phyloP scores from a whole-genome alignment of 2,888 invertebrate genomes.

The Shargacucullia verbasci region DNA sequence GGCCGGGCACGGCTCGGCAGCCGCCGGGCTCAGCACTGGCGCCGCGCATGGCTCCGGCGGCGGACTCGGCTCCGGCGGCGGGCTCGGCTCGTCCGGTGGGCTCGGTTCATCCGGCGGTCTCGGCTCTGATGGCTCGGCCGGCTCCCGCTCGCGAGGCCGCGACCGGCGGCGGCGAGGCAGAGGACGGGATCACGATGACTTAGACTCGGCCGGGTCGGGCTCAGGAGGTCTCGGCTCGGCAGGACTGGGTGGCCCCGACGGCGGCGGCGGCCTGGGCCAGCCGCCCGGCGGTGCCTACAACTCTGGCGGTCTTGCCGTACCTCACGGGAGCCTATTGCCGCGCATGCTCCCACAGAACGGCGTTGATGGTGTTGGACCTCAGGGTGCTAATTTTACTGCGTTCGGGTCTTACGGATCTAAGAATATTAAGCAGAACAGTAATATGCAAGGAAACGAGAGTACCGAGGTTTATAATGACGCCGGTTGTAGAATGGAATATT shows the following conservation, averaged over 20 bases:
- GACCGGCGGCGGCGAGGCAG: slow-evolving; percentile 83
- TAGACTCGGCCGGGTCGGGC: slow-evolving; percentile 66
- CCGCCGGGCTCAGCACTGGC: slow-evolving; percentile 59
- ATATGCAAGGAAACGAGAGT: slow-evolving; percentile 58
- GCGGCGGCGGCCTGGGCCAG: slow-evolving; percentile 73
- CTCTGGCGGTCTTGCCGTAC: slow-evolving; percentile 84
- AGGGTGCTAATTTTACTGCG: slow-evolving; percentile 84
- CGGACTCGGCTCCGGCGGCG: slow-evolving; percentile 65
- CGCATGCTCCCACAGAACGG: slow-evolving; percentile 81
- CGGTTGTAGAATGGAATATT: slow-evolving; percentile 69
- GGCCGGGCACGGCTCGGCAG: slow-evolving; percentile 64
- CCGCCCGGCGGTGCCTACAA: slow-evolving; percentile 65
- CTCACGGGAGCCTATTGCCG: slow-evolving; percentile 84
- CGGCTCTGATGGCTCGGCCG: slow-evolving; percentile 55
- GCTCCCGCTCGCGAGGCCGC: slow-evolving; percentile 72
- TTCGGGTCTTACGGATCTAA: slow-evolving; percentile 82
- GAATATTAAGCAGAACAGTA: slow-evolving; percentile 66
- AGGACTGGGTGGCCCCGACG: slow-evolving; percentile 66
- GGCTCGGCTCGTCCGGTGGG: slow-evolving; percentile 62
- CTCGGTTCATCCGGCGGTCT: slow-evolving; percentile 61
- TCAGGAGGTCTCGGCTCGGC: slow-evolving; percentile 69
- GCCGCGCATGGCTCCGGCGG: slow-evolving; percentile 59
- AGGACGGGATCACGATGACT: slow-evolving; percentile 78
- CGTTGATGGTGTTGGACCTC: slow-evolving; percentile 71
- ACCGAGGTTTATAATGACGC: slow-evolving; percentile 65